These are phyloP conservation scores for Lophius piscatorius DNA, from an alignment of 2,113 vertebrate genomes.

Conservation along the genomic window DNA sequence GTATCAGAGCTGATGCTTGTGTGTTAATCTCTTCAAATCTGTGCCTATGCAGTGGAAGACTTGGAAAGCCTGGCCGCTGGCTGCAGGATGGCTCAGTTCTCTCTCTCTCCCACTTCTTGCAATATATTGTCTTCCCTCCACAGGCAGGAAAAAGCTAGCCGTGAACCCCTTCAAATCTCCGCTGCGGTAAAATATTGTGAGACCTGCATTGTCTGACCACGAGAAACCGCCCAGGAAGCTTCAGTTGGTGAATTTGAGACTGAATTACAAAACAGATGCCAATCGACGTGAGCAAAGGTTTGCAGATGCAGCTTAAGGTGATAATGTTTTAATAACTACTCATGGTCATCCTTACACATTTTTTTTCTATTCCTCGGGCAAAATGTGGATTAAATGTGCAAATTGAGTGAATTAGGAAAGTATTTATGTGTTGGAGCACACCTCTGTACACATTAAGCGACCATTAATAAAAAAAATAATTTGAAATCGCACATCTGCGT, in stretches of 20 bases:
- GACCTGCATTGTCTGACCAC: slow-evolving; percentile 36
- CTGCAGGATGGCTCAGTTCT: slow-evolving; percentile 75
- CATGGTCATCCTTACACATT: too few species aligned
- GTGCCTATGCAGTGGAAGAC: slow-evolving; percentile 74
- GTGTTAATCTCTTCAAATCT: slow-evolving; percentile 84
- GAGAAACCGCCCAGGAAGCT: slow-evolving; percentile 4
- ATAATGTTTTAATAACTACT: too few species aligned
- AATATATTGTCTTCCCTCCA: slow-evolving; percentile 62
- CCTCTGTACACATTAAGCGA: too few species aligned
- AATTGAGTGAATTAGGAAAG: too few species aligned
- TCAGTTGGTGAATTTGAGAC: slow-evolving; percentile 11
- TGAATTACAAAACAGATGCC: not conserved
- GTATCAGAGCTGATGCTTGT: slow-evolving; percentile 76
- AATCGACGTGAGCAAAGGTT: slow-evolving; percentile 4
- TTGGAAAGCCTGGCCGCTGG: slow-evolving; percentile 80
- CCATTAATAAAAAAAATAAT: too few species aligned
- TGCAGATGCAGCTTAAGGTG: not conserved
- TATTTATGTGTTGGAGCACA: too few species aligned
- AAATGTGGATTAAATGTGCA: too few species aligned
- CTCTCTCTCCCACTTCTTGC: slow-evolving; percentile 66
- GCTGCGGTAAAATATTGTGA: slow-evolving; percentile 37
- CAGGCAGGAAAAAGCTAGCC: slow-evolving; percentile 38
- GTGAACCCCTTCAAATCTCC: slow-evolving; percentile 30
- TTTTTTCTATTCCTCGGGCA: too few species aligned
- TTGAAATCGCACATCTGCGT: too few species aligned